Conservation (phyloP, 2,797 vertebrate species). For the Sebastes hubbsi region DNA sequence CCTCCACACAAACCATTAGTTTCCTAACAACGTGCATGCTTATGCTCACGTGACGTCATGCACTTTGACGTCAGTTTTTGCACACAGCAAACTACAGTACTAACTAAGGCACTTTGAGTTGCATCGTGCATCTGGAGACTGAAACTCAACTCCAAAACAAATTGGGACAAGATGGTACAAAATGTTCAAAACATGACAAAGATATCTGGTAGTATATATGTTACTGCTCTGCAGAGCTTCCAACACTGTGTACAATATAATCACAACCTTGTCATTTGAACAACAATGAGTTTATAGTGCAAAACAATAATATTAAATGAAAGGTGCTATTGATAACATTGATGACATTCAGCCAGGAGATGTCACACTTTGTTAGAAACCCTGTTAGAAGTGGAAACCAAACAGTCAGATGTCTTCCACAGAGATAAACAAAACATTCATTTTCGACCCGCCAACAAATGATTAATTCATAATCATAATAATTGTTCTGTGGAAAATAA, state of each 20-base stretch:
- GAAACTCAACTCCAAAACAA: neutral
- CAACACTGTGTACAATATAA: neutral
- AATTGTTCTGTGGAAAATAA: no score
- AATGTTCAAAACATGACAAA: neutral
- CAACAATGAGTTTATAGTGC: neutral
- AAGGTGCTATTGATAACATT: neutral
- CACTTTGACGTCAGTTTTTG: slow-evolving; percentile 45
- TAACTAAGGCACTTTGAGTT: neutral
- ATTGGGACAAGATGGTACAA: neutral
- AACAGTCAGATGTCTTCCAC: no score
- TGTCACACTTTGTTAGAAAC: no score
- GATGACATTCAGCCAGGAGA: no score
- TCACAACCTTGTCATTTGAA: neutral
- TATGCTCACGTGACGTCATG: slow-evolving; percentile 33
- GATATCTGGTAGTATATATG: neutral
- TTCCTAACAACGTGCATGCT: neutral
- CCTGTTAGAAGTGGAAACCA: no score
- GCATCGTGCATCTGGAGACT: neutral
- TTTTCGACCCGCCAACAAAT: no score
- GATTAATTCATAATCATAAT: no score
- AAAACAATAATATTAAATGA: neutral
- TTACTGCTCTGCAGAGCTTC: neutral
- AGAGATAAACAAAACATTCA: no score
- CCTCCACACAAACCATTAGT: neutral
- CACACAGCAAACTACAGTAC: neutral